Percentiles rank a stretch among this genome's conserved stretches.
phyloP scores from a whole-genome alignment of 2,888 invertebrate genomes.

The Tortricodes alternella region DNA sequence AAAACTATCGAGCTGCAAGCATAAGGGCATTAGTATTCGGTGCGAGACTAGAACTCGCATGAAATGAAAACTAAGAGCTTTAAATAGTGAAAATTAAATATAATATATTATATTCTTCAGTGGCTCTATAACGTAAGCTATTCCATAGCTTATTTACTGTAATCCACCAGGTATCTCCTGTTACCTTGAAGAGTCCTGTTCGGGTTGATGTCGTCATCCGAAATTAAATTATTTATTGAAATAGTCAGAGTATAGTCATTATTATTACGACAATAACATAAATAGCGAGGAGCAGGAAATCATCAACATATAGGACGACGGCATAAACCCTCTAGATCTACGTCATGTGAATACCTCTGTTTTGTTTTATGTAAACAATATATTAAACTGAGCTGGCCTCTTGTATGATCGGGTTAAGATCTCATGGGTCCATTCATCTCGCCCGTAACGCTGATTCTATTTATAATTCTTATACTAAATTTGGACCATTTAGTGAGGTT shows the following conservation, averaged over 20 bases:
- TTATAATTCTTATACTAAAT: constrained; percentile 54
- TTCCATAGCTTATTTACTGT: constrained; percentile 72
- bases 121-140: constrained; percentile 79
- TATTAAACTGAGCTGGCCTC: constrained; percentile 55
- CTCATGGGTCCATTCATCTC: constrained; percentile 44
- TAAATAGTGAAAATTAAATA: constrained; percentile 80
- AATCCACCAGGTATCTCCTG: constrained; percentile 43
- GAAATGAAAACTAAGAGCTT: constrained; percentile 82
- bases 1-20: constrained; percentile 30
- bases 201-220: constrained; percentile 63
- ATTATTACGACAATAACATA: constrained; percentile 55
- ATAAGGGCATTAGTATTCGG: constrained; percentile 63
- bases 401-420: constrained; percentile 45
- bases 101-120: constrained; percentile 75
- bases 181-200: constrained; percentile 37
- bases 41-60: constrained; percentile 71
- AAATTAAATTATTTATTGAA: constrained; percentile 56
- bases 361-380: constrained; percentile 29
- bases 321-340: constrained; percentile 43
- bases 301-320: constrained; percentile 45
- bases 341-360: constrained; percentile 38
- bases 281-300: constrained; percentile 33
- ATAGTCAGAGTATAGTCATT: constrained; percentile 41
- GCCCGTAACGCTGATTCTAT: constrained; percentile 41
- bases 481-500: constrained; percentile 72